A percentile compares a stretch with the other conserved stretches of the same genome.
Conservation (phyloP, 2,888 invertebrate species). For the Nymphalis c-album region DNA sequence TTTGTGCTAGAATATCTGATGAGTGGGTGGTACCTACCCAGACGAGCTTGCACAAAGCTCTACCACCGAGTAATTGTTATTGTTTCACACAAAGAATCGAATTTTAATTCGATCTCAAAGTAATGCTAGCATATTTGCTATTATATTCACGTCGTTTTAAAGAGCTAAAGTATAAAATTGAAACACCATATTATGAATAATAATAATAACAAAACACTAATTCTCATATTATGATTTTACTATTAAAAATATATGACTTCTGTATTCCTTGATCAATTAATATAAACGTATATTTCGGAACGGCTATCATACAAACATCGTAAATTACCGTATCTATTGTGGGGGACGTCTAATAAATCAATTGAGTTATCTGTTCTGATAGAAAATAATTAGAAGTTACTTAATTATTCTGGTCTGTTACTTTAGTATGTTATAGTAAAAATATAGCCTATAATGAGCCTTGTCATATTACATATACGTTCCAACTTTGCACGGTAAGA, state of each 20-base stretch:
- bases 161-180: too few species aligned
- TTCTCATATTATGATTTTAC: background rate
- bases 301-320: slow-evolving; percentile 64
- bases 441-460: slow-evolving; percentile 4
- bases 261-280: slow-evolving; percentile 47
- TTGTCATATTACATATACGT: background rate
- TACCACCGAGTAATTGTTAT: too few species aligned
- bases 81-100: too few species aligned
- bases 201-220: too few species aligned
- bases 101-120: too few species aligned
- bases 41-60: too few species aligned
- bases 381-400: slow-evolving; percentile 74
- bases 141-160: too few species aligned
- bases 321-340: slow-evolving; percentile 67
- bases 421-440: slow-evolving; percentile 28
- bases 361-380: slow-evolving; percentile 63
- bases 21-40: too few species aligned
- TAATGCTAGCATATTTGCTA: too few species aligned
- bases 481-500: too few species aligned
- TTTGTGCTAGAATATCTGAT: too few species aligned
- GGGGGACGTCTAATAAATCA: slow-evolving; percentile 66
- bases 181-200: too few species aligned
- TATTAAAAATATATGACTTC: background rate
- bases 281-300: slow-evolving; percentile 60
- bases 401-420: slow-evolving; percentile 69